These are phyloP conservation scores for Gyrodactylus bullatarudis DNA, from an alignment of 1,140 invertebrate genomes.

Conservation along the genomic window DNA sequence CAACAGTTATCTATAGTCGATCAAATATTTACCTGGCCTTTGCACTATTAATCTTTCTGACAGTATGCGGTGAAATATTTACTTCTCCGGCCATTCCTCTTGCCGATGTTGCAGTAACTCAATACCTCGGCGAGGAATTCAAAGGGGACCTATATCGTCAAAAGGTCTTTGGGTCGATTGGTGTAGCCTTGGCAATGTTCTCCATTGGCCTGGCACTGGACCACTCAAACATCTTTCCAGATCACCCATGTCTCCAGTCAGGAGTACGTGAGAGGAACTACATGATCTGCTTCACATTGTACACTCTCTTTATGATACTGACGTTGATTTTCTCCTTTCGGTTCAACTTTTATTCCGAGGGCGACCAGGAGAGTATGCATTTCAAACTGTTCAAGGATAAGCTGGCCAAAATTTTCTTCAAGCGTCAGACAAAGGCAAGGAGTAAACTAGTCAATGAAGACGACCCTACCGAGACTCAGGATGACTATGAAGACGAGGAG, in stretches of 20 bases:
- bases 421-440: background rate
- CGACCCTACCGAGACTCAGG: background rate
- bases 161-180: constrained; percentile 84
- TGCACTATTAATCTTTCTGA: constrained; percentile 48
- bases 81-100: constrained; percentile 74
- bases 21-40: constrained; percentile 78
- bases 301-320: constrained; percentile 73
- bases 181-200: constrained; percentile 92
- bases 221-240: constrained; percentile 53
- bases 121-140: constrained; percentile 45
- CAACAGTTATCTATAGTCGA: constrained; percentile 49
- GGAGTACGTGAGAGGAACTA: constrained; percentile 48
- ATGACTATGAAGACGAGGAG: background rate
- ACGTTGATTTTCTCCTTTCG: constrained; percentile 65
- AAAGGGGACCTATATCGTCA: constrained; percentile 63
- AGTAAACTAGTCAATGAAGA: background rate
- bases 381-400: constrained; percentile 4
- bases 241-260: constrained; percentile 34
- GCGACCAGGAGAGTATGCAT: background rate
- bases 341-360: constrained; percentile 15
- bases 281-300: constrained; percentile 84
- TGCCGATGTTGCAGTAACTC: constrained; percentile 39
- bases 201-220: constrained; percentile 72
- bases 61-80: constrained; percentile 83
- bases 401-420: background rate